Conservation (phyloP, 1,140 invertebrate genomes). For the Centruroides vittatus region DNA sequence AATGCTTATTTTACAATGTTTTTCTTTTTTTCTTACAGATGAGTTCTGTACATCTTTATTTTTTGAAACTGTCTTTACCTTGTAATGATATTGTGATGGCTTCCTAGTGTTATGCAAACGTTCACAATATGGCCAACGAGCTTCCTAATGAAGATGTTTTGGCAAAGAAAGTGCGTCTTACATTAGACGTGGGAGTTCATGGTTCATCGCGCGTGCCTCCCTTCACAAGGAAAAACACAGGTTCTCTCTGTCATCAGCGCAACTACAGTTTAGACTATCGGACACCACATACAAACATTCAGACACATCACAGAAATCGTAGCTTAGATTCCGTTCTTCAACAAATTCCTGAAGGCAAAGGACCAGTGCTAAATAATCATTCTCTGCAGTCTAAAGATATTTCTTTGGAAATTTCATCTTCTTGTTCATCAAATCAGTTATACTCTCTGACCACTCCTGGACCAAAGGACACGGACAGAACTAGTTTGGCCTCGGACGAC, state of each 20-base stretch:
- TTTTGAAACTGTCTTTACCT: too few relatives aligned
- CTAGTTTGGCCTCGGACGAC: conserved; percentile 67
- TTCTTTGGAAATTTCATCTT: conserved; percentile 8
- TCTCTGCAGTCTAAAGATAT: conserved; percentile 1
- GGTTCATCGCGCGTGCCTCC: background rate
- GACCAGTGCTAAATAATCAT: background rate
- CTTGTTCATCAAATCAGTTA: conserved; percentile 9
- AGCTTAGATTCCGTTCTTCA: conserved; percentile 61
- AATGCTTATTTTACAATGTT: too few relatives aligned
- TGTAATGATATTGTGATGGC: too few relatives aligned
- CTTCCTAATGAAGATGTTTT: conserved; percentile 1
- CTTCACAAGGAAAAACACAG: background rate
- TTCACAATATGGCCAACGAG: too few relatives aligned
- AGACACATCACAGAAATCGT: conserved; percentile 64
- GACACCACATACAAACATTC: conserved; percentile 15
- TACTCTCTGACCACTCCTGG: conserved; percentile 4
- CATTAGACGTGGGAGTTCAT: conserved; percentile 11
- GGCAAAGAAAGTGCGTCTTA: conserved; percentile 7
- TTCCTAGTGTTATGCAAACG: too few relatives aligned
- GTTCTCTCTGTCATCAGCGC: conserved; percentile 45
- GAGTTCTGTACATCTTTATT: too few relatives aligned
- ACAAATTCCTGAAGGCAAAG: conserved; percentile 16
- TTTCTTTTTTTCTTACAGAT: too few relatives aligned
- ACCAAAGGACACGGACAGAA: conserved; percentile 35
- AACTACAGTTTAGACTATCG: conserved; percentile 56